Evolutionary conservation across 2,113 vertebrate species (phyloP), one percentile per base, ranked within the genome.

Genomic region (Hippocampus mohnikei): DNA sequence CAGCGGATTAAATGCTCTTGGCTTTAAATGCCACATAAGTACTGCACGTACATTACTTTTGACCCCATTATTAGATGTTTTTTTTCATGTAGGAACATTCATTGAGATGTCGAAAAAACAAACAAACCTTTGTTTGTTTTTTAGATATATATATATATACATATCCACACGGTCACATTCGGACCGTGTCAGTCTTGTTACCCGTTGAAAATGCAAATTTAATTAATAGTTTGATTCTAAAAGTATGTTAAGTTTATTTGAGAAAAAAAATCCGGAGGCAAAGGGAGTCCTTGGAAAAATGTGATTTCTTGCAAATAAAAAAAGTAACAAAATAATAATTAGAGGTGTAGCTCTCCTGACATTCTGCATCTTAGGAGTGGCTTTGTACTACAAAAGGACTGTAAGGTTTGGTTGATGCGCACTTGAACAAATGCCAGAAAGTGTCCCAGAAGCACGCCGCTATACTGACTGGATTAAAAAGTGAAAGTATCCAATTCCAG

Each of bases 401-500:
- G 18, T 8, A 41, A 59, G 37, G 61, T 2, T 58, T 63, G 63
- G 50, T 58, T 66, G 58, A 56, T 44, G 72, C 65, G 59, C 8
- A 20, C 55, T 29, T 69, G 50, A 37, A 56, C 23, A 21, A 0
- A 0, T 44, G 61, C 25, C 52, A 62, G 65, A 20, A 69, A 50
- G 64, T 41, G 21, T 60, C 20, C 67, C 33, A n/a, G 37, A 66
- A 66, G 69, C 25, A 27, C 23, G 1, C 5, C 27, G 55, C 50
- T 33, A 56, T 50, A 58, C 46, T 42, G 55, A 60, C 33, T 29
- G 69, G 8, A 23, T 25, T 71, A 20, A 60, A 29, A 80, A 81
- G 77, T 69, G 0, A 71, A 80, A 80, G 64, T 23, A 27, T 66
- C 50, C 40, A 75, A 61, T 78, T 81, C 50, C 50, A 52, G 5